A percentile compares a stretch with the other conserved stretches of the same genome.
phyloP scores from a whole-genome alignment of 2,113 vertebrate genomes.

The Fulmarus glacialis region DNA sequence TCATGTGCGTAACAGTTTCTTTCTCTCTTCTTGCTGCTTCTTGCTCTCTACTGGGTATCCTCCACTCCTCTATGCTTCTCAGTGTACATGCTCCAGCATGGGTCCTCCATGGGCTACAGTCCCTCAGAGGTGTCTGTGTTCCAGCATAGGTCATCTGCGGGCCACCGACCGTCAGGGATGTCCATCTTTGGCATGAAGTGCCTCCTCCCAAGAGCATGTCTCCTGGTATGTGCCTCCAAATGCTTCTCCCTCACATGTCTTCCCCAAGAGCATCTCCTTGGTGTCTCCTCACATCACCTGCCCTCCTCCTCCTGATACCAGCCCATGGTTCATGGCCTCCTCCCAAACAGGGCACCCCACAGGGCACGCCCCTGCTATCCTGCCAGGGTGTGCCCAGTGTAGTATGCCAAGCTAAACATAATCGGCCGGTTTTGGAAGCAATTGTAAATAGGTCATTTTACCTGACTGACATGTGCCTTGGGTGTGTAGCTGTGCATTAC shows the following conservation, averaged over 20 bases:
- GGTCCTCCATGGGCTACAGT: background rate
- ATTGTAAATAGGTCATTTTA: background rate
- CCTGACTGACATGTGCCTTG: background rate
- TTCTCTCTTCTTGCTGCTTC: background rate
- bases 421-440: background rate
- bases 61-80: background rate
- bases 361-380: background rate
- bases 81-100: background rate
- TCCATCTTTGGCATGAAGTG: background rate
- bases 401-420: background rate
- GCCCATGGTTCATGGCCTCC: rapidly evolving
- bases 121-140: background rate
- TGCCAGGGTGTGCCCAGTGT: background rate
- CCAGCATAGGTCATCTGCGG: rapidly evolving
- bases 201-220: background rate
- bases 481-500: background rate
- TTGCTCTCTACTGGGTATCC: background rate
- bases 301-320: background rate
- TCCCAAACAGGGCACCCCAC: rapidly evolving
- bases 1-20: background rate
- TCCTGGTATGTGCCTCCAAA: background rate
- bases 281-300: background rate
- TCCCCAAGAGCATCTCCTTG: background rate
- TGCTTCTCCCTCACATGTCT: rapidly evolving
- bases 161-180: rapidly evolving